Conservation (phyloP, 2,797 vertebrate species). For the Sparus aurata region DNA sequence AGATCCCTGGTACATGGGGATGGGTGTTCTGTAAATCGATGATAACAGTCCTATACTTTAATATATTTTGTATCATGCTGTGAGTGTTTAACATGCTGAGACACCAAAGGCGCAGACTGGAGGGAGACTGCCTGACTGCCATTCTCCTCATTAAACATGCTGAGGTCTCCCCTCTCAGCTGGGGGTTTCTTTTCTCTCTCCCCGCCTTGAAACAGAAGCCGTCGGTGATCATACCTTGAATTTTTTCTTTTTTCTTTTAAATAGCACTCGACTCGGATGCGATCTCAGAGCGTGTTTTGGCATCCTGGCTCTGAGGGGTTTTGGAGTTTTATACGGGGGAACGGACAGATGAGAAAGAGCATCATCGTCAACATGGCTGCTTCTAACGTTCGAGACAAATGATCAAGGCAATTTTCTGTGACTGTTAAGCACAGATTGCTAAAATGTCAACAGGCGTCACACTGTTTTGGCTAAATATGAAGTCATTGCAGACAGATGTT, state of each 20-base stretch:
- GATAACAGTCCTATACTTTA: slow-evolving; percentile 86
- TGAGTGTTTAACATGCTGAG: slow-evolving; percentile 92
- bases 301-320: background rate
- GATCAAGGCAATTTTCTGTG: slow-evolving; percentile 55
- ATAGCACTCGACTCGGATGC: slow-evolving; percentile 51
- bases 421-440: slow-evolving; percentile 77
- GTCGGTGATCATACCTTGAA: slow-evolving; percentile 74
- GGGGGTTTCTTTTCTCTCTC: slow-evolving; percentile 80
- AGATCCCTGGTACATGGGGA: slow-evolving; percentile 78
- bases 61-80: slow-evolving; percentile 90
- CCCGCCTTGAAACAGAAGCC: slow-evolving; percentile 71
- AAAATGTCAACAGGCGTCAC: slow-evolving; percentile 74
- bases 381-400: slow-evolving; percentile 32
- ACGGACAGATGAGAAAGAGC: slow-evolving; percentile 26
- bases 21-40: slow-evolving; percentile 87
- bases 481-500: slow-evolving; percentile 81
- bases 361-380: slow-evolving; percentile 23
- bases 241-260: slow-evolving; percentile 49
- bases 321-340: background rate
- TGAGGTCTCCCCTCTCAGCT: slow-evolving; percentile 85
- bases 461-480: slow-evolving; percentile 75
- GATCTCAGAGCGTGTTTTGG: slow-evolving; percentile 36
- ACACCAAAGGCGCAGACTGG: slow-evolving; percentile 85
- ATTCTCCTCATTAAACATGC: slow-evolving; percentile 90
- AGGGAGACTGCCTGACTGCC: slow-evolving; percentile 86